Base-by-base conservation (phyloP, 2,888 invertebrate species). In the Daptonema setosum region DNA sequence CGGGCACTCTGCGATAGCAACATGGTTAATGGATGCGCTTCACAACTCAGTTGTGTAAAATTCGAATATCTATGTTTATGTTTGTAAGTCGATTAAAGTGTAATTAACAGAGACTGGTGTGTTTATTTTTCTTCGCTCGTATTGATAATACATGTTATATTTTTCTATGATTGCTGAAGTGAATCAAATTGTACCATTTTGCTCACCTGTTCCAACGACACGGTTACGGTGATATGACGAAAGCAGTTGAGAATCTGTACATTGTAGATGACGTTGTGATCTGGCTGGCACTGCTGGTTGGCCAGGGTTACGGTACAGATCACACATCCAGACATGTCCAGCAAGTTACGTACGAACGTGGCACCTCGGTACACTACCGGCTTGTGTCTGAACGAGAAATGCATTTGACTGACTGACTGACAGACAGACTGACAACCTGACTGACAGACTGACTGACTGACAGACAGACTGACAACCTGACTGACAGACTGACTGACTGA, bases 191-290 rank as follows among this genome's bases (percentile, higher is more conserved):
- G 8, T 35, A 11, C 1, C 22, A 20, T 1, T 52, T 5, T 20
- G 45, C 50, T 41, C 22, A 57, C 53, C 50, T 50, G 25, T 28
- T 60, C 35, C n/a, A 60, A 29, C 26, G 59, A 17, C 25, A 56
- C 28, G 30, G 57, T 29, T 17, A 60, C 57, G 0, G 24, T 25
- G 24, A 60, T 55, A 22, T 57, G 54, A 1, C 59, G 30, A 30
- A 59, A 59, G 55, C 60, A 60, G 48, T 60, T 60, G 50, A 60
- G 55, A 2, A 60, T 50, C 25, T 60, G 59, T n/a, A 60, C 59
- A 35, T 53, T 56, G 43, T 54, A 57, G 35, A 41, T 30, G 51
- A 60, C 20, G 22, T 52, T 52, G 48, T 55, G 41, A 26, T 52
- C 55, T 28, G 55, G 55, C 1, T 8, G 28, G 22, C 26, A 26